Conservation (phyloP, 2,888 invertebrate genomes). For the Agonopterix arenella region DNA sequence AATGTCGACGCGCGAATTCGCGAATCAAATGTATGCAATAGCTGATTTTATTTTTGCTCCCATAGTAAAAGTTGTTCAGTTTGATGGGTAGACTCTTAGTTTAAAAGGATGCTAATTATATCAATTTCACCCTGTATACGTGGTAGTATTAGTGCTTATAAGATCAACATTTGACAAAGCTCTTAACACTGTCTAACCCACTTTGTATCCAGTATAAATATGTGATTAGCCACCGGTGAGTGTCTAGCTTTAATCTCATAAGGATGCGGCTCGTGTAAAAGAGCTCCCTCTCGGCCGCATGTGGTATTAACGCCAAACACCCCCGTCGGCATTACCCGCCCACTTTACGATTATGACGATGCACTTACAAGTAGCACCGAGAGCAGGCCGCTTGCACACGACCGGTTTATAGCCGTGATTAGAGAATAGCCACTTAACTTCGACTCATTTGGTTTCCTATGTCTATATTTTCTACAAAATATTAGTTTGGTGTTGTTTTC, state of each 20-base stretch:
- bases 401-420: constrained; percentile 43
- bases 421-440: constrained; percentile 28
- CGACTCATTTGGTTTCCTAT: neutral
- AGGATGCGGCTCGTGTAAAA: constrained; percentile 17
- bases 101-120: too few species aligned
- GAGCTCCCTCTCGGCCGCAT: constrained; percentile 30
- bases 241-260: constrained; percentile 29
- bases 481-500: too few species aligned
- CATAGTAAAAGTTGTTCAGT: too few species aligned
- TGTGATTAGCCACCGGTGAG: constrained; percentile 10
- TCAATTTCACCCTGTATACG: too few species aligned
- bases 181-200: too few species aligned
- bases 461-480: too few species aligned
- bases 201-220: constrained; percentile 12
- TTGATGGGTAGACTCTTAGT: too few species aligned
- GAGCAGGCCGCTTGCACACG: constrained; percentile 25
- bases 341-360: constrained; percentile 52
- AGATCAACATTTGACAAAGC: too few species aligned
- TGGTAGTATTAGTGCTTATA: neutral
- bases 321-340: constrained; percentile 32
- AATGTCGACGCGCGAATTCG: too few species aligned
- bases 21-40: too few species aligned
- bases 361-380: constrained; percentile 39
- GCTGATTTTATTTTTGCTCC: too few species aligned
- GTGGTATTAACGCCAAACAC: constrained; percentile 41